Evolutionary conservation across 1,140 invertebrate species (phyloP).

Genomic region (Bombus soroeensis): DNA sequence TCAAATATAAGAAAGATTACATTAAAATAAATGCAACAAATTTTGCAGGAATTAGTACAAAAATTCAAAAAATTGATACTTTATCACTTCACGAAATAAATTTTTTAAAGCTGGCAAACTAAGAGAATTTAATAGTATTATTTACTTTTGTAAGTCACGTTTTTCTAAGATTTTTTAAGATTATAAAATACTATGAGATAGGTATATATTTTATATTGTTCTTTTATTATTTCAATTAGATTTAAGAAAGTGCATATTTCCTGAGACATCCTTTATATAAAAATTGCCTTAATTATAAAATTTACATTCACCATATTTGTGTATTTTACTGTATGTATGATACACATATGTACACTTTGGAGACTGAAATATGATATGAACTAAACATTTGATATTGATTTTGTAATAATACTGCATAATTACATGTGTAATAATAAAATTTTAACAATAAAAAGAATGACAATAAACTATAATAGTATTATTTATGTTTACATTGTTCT

Average conservation of each 20-base stretch:
- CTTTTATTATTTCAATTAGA: neutral
- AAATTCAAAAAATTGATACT: neutral
- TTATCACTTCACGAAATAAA: neutral
- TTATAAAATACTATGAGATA: neutral
- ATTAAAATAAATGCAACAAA: neutral
- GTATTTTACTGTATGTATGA: neutral
- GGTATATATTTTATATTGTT: neutral
- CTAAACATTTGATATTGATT: neutral
- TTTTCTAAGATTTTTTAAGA: neutral
- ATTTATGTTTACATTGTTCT: neutral
- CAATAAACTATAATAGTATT: neutral
- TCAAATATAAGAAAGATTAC: neutral
- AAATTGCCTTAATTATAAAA: neutral
- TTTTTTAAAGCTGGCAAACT: neutral
- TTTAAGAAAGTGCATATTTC: neutral
- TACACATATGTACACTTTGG: neutral
- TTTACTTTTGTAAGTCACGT: too few species aligned
- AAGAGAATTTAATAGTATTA: neutral
- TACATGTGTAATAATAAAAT: neutral
- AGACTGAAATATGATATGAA: neutral
- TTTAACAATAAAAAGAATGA: neutral
- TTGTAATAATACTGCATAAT: neutral
- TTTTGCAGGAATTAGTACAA: neutral
- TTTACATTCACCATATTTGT: neutral
- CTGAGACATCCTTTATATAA: conserved; percentile 1